Conservation (phyloP, 2,888 invertebrate genomes). For the Dione juno region DNA sequence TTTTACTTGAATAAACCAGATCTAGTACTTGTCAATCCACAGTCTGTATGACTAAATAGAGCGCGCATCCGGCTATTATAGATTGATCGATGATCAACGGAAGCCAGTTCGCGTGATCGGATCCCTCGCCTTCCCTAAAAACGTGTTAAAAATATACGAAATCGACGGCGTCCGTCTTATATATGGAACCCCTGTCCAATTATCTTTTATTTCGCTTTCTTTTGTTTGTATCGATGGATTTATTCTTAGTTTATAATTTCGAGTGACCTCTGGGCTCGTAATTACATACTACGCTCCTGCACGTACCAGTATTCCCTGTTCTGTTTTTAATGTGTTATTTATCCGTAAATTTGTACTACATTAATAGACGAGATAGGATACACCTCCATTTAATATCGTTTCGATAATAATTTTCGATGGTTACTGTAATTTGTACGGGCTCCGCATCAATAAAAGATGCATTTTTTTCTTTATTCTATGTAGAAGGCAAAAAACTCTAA, state of each 20-base stretch:
- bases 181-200: slow-evolving; percentile 67
- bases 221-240: slow-evolving; percentile 72
- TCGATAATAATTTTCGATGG: slow-evolving; percentile 73
- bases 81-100: slow-evolving; percentile 65
- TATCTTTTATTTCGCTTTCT: slow-evolving; percentile 79
- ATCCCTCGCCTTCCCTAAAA: slow-evolving; percentile 66
- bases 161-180: slow-evolving; percentile 71
- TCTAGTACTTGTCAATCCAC: slow-evolving; percentile 56
- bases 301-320: slow-evolving; percentile 70
- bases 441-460: slow-evolving; percentile 49
- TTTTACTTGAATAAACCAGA: slow-evolving; percentile 58
- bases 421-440: slow-evolving; percentile 70
- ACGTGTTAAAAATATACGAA: slow-evolving; percentile 67
- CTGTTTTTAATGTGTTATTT: slow-evolving; percentile 80
- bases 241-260: slow-evolving; percentile 69
- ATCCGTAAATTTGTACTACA: slow-evolving; percentile 79
- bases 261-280: slow-evolving; percentile 80
- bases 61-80: slow-evolving; percentile 62
- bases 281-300: slow-evolving; percentile 70
- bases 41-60: slow-evolving; percentile 58
- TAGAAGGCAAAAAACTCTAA: slow-evolving; percentile 54
- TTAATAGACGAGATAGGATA: slow-evolving; percentile 75
- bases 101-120: slow-evolving; percentile 67
- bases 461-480: slow-evolving; percentile 48
- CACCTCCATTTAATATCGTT: slow-evolving; percentile 82